These are phyloP conservation scores for Caenorhabditis macrosperma DNA, from an alignment of 2,888 invertebrate genomes.

Conservation along the genomic window DNA sequence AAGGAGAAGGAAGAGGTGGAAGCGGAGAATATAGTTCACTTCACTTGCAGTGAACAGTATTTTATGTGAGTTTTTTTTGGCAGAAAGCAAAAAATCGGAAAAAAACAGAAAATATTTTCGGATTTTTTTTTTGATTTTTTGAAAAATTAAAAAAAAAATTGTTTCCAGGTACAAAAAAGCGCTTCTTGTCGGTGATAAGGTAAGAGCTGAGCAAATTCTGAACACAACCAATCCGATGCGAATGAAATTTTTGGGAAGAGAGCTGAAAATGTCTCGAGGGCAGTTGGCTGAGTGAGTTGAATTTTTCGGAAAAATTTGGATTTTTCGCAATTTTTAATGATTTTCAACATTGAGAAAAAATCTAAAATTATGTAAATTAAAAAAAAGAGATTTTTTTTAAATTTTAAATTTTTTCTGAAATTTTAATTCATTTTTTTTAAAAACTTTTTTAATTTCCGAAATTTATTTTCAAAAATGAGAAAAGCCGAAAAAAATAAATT, in stretches of 20 bases:
- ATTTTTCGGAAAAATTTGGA: no score
- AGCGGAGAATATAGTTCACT: background rate
- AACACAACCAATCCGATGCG: constrained; percentile 21
- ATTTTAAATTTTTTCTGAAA: no score
- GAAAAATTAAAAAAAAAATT: background rate
- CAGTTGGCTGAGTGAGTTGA: constrained; percentile 26
- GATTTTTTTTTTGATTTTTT: background rate
- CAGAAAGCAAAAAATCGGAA: background rate
- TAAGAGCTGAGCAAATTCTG: constrained; percentile 20
- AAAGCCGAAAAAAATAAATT: background rate
- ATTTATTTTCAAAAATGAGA: no score
- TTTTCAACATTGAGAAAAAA: no score
- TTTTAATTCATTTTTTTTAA: no score
- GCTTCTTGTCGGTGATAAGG: constrained; percentile 11
- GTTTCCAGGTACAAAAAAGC: constrained; percentile 39
- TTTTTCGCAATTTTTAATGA: no score
- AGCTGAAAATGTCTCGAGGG: constrained; percentile 30
- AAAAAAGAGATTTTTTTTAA: no score
- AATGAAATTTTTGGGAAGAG: constrained; percentile 28
- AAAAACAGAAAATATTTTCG: background rate
- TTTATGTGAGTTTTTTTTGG: constrained; percentile 30
- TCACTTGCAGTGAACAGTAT: constrained; percentile 42
- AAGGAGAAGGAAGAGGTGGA: background rate
- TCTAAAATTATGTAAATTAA: no score
- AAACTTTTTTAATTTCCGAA: no score